These are phyloP conservation scores for Schlechtendalia chinensis DNA, from an alignment of 1,140 invertebrate species.

Conservation along the genomic window DNA sequence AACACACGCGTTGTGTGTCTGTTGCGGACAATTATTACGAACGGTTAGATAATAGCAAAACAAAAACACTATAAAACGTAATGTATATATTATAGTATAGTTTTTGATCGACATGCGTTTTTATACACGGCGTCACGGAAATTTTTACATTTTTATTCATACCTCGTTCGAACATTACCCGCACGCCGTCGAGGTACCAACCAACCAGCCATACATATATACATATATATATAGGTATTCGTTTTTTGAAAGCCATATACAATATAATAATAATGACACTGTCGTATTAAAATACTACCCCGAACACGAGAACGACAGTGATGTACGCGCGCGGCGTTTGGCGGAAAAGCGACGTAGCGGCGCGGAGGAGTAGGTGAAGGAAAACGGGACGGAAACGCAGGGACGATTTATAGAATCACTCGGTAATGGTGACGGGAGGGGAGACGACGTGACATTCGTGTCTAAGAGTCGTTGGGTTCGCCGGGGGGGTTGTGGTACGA, in stretches of 20 bases:
- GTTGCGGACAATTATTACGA: background rate
- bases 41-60: background rate
- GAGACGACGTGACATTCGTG: conserved; percentile 12
- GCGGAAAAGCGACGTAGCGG: background rate
- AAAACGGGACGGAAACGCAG: background rate
- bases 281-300: conserved; percentile 26
- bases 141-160: conserved; percentile 18
- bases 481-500: background rate
- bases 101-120: background rate
- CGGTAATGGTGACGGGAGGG: background rate
- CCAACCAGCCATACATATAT: no score
- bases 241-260: conserved; percentile 32
- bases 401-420: background rate
- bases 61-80: background rate
- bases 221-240: background rate
- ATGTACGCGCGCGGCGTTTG: background rate
- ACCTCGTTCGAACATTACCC: background rate
- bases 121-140: conserved; percentile 10
- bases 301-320: background rate
- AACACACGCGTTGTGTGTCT: no score
- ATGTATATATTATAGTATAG: background rate
- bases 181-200: background rate
- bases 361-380: no score
- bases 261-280: conserved; percentile 37
- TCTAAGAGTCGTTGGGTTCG: conserved; percentile 27